phyloP scores from a whole-genome alignment of 2,797 vertebrate species.

The Chelmon rostratus region DNA sequence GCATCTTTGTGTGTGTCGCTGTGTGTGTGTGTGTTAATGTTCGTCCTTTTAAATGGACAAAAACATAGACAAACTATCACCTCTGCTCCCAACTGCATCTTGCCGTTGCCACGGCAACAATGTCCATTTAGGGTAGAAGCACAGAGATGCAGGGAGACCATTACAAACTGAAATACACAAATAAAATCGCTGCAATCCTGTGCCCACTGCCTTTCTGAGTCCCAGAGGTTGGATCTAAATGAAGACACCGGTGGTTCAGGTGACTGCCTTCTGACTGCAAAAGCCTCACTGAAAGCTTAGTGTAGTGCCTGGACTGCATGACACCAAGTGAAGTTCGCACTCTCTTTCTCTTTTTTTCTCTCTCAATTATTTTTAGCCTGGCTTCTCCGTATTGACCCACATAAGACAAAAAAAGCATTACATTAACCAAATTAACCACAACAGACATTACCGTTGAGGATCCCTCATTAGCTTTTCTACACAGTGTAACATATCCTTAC shows the following conservation, averaged over 20 bases:
- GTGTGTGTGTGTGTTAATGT: slow-evolving; percentile 14
- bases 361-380: slow-evolving; percentile 66
- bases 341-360: slow-evolving; percentile 4
- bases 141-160: slow-evolving; percentile 36
- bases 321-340: slow-evolving; percentile 32
- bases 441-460: slow-evolving; percentile 19
- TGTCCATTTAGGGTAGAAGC: slow-evolving; percentile 16
- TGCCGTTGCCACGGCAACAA: slow-evolving; percentile 71
- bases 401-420: slow-evolving; percentile 57
- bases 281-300: slow-evolving; percentile 7
- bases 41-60: slow-evolving; percentile 9
- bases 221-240: slow-evolving; percentile 13
- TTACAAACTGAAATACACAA: slow-evolving; percentile 56
- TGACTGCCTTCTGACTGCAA: slow-evolving; percentile 38
- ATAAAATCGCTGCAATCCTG: slow-evolving; percentile 43
- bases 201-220: slow-evolving; percentile 19
- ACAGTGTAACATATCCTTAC: slow-evolving; percentile 2
- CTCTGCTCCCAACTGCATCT: slow-evolving; percentile 62
- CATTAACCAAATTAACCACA: slow-evolving; percentile 53
- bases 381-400: slow-evolving; percentile 61
- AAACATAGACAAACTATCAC: slow-evolving; percentile 53
- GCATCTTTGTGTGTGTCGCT: slow-evolving; percentile 3
- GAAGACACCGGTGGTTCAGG: slow-evolving; percentile 44
- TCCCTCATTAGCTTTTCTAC: slow-evolving; percentile 27
- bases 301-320: slow-evolving; percentile 14